Conservation (phyloP, 2,888 invertebrate species). For the Machimus rusticus region DNA sequence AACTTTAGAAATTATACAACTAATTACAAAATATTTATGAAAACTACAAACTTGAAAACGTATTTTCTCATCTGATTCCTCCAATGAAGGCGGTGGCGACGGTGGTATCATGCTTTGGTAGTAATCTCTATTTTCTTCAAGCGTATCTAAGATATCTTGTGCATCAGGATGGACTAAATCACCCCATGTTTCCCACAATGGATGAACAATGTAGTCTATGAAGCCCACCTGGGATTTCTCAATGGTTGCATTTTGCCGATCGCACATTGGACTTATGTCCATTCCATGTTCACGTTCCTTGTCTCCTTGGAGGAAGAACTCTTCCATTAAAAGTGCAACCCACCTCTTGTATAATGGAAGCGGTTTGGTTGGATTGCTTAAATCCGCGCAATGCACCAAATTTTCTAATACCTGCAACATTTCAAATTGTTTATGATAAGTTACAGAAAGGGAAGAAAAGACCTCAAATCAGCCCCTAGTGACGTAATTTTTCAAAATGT, state of each 20-base stretch:
- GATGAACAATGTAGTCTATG: conserved; percentile 99
- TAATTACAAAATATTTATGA: neutral
- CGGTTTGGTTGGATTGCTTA: conserved; percentile 98
- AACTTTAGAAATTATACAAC: neutral
- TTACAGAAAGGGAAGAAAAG: no score
- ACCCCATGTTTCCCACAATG: conserved; percentile 99
- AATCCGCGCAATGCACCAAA: conserved; percentile 98
- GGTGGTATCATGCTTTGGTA: conserved; percentile 95
- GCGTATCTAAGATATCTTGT: conserved; percentile 95
- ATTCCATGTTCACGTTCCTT: conserved; percentile 93
- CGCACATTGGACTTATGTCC: conserved; percentile 99
- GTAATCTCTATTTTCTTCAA: conserved; percentile 98
- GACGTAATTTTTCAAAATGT: no score
- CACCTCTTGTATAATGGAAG: conserved; percentile 91
- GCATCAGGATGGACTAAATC: conserved; percentile 99
- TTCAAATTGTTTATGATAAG: neutral
- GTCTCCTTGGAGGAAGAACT: conserved; percentile 98
- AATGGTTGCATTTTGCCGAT: conserved; percentile 93
- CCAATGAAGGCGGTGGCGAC: conserved; percentile 79
- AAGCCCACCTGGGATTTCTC: conserved; percentile 99
- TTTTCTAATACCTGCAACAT: conserved; percentile 88
- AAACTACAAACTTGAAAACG: conserved; percentile 69
- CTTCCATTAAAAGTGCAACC: conserved; percentile 96
- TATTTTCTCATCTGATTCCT: conserved; percentile 74
- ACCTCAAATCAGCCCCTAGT: no score